Evolutionary conservation across 53 echinoderm and acorn worm species (phyloP), one percentile per base, ranked within the genome.

Genomic region (Actinopyga echinites): DNA sequence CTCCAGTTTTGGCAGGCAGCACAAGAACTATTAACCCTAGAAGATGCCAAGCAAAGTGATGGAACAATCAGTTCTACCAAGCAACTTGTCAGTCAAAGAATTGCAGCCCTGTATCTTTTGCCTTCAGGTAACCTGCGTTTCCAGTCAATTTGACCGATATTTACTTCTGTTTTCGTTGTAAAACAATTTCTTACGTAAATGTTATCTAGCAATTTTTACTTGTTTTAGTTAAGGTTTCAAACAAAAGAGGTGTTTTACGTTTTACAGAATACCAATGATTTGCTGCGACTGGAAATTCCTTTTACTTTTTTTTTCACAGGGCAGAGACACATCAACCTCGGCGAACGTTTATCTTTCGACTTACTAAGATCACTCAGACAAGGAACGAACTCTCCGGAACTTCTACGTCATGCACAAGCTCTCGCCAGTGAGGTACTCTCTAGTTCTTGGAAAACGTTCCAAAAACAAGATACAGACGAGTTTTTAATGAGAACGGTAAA

Each of bases 401-500:
- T 95, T 35, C 55, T 99, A 20, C 34, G 86, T 13, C 93, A 92
- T 29, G 95, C 92, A 11, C 99, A 99, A 79, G 86, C 91, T 30
- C 71, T 95, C 31, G 86, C 92, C 1, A 88, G 91, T 52, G 95
- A 90, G 73, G 90, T 89, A 22, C 85, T 99, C 19, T 56, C 60
- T 30, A 91, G 88, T 2, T 34, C 80, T 45, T 84, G 92, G 89
- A 64, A 68, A 38, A 66, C 79, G 12, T 99, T 87, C 67, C 90
- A 91, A 56, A 89, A 87, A 59, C 75, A 83, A 33, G 99, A 99
- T 49, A 64, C 57, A 25, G 92, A 99, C 26, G 92, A 90, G 25
- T 99, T 99, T 65, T 84, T 99, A 3, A 92, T 86, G 43, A 84
- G 92, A 85, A 91, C 95, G 79, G 99, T 99, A 73, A 42, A 31